Evolutionary conservation across 2,888 invertebrate species (phyloP).

Genomic region (Willowsia nigromaculata): DNA sequence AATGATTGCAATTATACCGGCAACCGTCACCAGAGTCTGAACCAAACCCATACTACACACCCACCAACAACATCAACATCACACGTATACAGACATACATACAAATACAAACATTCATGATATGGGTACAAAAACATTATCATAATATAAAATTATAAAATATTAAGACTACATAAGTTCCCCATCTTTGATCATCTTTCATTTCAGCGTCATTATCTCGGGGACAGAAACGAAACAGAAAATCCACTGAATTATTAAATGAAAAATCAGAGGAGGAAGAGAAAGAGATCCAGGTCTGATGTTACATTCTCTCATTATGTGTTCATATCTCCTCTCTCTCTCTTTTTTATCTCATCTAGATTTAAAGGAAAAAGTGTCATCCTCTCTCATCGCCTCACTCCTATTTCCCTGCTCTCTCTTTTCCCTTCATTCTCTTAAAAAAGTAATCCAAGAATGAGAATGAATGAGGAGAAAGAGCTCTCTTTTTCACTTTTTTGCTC

Average conservation of each 20-base stretch:
- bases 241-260: background rate
- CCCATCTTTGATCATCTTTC: too few species aligned
- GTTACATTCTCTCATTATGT: background rate
- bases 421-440: background rate
- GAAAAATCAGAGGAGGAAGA: background rate
- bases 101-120: too few species aligned
- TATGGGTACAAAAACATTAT: too few species aligned
- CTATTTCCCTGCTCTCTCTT: background rate
- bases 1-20: slow-evolving; percentile 80
- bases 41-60: slow-evolving; percentile 80
- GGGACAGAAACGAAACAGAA: background rate
- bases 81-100: too few species aligned
- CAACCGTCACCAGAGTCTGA: slow-evolving; percentile 80
- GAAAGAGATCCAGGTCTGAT: background rate
- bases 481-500: background rate
- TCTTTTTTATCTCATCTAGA: background rate
- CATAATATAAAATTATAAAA: too few species aligned
- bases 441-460: slow-evolving; percentile 21
- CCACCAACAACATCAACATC: slow-evolving; percentile 16
- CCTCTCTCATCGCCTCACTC: slow-evolving; percentile 9
- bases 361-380: background rate
- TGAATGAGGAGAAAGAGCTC: slow-evolving; percentile 19
- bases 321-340: background rate
- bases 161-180: too few species aligned
- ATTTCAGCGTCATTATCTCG: too few species aligned